Conservation (phyloP, 2,888 invertebrate species). For the Rhagonycha lutea region DNA sequence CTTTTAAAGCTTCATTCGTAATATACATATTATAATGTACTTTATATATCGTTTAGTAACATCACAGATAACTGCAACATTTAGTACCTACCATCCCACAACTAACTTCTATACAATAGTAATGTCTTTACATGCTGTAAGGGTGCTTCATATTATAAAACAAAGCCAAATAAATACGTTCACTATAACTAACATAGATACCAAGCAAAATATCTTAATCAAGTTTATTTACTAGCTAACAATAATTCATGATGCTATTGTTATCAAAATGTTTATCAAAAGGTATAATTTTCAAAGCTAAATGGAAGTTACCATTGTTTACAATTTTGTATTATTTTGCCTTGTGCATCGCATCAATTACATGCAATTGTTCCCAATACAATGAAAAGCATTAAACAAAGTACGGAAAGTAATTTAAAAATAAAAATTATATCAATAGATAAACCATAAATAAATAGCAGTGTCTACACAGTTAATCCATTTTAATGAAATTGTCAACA, state of each 20-base stretch:
- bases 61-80: no score
- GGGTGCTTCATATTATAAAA: not conserved
- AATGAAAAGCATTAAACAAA: not conserved
- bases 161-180: not conserved
- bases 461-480: no score
- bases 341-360: not conserved
- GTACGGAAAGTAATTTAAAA: not conserved
- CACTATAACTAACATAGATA: not conserved
- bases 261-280: constrained; percentile 25
- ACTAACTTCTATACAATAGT: not conserved
- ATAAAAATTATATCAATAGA: not conserved
- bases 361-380: not conserved
- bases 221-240: constrained; percentile 22
- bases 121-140: not conserved
- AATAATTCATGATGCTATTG: constrained; percentile 8
- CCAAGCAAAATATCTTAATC: not conserved
- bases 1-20: no score
- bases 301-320: not conserved
- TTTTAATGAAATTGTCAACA: not conserved
- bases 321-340: not conserved
- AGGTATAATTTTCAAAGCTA: constrained; percentile 28
- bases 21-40: not conserved
- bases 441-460: not conserved
- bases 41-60: not conserved
- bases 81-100: not conserved